Percentiles rank a stretch among this genome's conserved stretches.
These are phyloP conservation scores for Cyprinodon variegatus DNA, from an alignment of 2,113 vertebrate species.

Conservation along the genomic window DNA sequence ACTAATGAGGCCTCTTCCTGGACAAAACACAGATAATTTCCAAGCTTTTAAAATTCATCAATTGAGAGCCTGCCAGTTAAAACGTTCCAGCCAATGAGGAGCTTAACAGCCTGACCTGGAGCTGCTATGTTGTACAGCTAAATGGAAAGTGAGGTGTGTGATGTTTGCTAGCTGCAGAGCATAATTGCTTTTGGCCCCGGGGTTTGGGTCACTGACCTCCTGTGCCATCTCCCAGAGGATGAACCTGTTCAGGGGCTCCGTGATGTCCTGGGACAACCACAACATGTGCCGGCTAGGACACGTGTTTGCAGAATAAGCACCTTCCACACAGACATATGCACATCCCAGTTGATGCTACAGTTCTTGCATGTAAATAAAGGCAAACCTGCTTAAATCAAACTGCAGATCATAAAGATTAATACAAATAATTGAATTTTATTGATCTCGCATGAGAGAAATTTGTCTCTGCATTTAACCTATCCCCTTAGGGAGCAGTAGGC, in stretches of 20 bases:
- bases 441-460: too few relatives aligned
- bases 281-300: slow-evolving; percentile 27
- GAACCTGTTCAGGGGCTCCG: slow-evolving; percentile 15
- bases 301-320: slow-evolving; percentile 4
- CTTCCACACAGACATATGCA: neutral
- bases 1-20: neutral
- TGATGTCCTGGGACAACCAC: slow-evolving; percentile 4
- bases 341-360: neutral
- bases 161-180: slow-evolving; percentile 10
- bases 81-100: slow-evolving; percentile 15
- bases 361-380: neutral
- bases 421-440: too few relatives aligned
- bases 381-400: neutral
- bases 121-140: neutral
- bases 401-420: neutral
- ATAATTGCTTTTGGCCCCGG: slow-evolving; percentile 17
- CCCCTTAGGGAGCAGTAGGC: too few relatives aligned
- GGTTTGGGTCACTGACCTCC: slow-evolving; percentile 51
- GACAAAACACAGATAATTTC: slow-evolving; percentile 1
- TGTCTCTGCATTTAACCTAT: too few relatives aligned
- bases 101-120: neutral
- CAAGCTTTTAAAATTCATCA: slow-evolving; percentile 22
- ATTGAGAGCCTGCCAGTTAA: slow-evolving; percentile 8
- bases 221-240: slow-evolving; percentile 11
- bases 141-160: slow-evolving; percentile 33